phyloP scores from a whole-genome alignment of 92 coral and sea anemone genomes.

The Phenganax stokvisi region DNA sequence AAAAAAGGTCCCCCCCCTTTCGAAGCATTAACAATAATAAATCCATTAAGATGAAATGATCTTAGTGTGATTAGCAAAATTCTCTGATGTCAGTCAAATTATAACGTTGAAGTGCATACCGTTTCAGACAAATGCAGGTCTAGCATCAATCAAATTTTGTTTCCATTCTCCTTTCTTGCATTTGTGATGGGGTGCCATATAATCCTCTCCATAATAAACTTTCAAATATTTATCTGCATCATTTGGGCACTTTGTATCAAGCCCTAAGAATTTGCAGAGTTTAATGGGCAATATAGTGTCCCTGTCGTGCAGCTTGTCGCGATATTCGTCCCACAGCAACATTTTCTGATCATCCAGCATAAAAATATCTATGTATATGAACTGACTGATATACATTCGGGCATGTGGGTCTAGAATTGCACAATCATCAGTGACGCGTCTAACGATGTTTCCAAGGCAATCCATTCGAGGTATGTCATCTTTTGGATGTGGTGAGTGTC shows the following conservation, averaged over 20 bases:
- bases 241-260: constrained; percentile 22
- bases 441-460: constrained; percentile 13
- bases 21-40: too few species aligned
- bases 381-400: background rate
- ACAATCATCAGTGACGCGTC: background rate
- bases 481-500: background rate
- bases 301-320: background rate
- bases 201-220: constrained; percentile 8
- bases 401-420: constrained; percentile 15
- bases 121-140: background rate
- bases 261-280: background rate
- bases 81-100: too few species aligned
- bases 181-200: constrained; percentile 5
- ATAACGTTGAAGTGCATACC: background rate
- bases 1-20: too few species aligned
- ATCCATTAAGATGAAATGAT: too few species aligned
- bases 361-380: constrained; percentile 12
- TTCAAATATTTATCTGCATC: background rate
- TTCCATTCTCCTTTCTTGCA: constrained; percentile 12
- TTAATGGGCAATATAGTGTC: constrained; percentile 2
- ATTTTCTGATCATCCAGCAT: background rate
- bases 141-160: background rate
- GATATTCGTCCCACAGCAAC: constrained; percentile 10
- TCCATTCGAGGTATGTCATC: constrained; percentile 1
- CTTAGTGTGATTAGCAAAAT: too few species aligned